Base-by-base conservation (phyloP, 2,797 vertebrate genomes). In the Cheirogaleus major region DNA sequence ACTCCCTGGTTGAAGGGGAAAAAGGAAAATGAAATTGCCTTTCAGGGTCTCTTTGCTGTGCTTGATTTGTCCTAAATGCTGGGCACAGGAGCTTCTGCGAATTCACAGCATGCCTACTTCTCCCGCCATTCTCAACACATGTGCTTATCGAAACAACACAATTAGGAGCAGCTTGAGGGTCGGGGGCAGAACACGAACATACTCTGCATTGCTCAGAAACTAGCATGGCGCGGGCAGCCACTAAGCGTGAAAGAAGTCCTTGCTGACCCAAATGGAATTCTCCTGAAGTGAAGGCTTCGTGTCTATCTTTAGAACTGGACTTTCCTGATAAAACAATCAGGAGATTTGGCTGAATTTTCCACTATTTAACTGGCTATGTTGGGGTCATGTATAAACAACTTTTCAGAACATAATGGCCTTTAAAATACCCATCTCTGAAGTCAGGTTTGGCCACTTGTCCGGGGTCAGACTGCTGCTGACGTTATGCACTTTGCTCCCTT, bases 191-290 rank as follows among this genome's bases (percentile, higher is more conserved):
- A 52, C 18, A 85, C 69, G 38, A 27, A 23, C 2, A 5, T 85
- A 75, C 91, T 91, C 43, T 63, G 10, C 30, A 22, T 52, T 80
- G 38, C 59, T 89, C 30, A 67, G 82, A 87, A 59, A 80, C 23
- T 18, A 91, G 35, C 22, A 45, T 3, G 67, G 41, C 41, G n/a
- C 10, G n/a, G 63, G 10, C 1, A 30, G 32, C 23, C 61, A 2
- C 43, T 78, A 81, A 70, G 52, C 69, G 55, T 61, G 38, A 14
- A 91, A 91, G 70, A 69, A 61, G 59, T 87, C 88, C 15, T 95
- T 95, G 48, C 48, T 96, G 79, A 84, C 72, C 61, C 59, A 86
- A 91, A 89, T 85, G 95, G 97, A 96, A 97, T 97, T 96, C 97
- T 97, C 95, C 97, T 93, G 48, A 90, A 91, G 67, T 61, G 48